Percentiles rank a stretch among this genome's conserved stretches.
phyloP scores from a whole-genome alignment of 2,888 invertebrate species.

The Epinotia bilunana region DNA sequence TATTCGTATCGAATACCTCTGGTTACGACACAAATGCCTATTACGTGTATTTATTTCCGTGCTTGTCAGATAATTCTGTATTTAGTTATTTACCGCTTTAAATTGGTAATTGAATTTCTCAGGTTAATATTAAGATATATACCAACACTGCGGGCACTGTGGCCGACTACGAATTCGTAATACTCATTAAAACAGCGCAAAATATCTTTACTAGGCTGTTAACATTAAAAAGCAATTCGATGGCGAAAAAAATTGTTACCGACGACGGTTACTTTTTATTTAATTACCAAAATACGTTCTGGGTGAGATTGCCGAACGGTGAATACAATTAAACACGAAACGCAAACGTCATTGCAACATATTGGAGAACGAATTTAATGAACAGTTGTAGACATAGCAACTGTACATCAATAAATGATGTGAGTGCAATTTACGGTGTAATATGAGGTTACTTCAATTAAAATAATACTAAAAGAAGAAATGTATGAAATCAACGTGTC shows the following conservation, averaged over 20 bases:
- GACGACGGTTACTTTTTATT: slow-evolving; percentile 30
- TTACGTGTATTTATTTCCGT: slow-evolving; percentile 51
- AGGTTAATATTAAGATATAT: neutral
- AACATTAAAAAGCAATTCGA: too few relatives aligned
- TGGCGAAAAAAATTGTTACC: neutral
- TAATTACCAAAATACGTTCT: slow-evolving; percentile 29
- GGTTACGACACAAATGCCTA: slow-evolving; percentile 55
- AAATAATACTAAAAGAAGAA: slow-evolving; percentile 34
- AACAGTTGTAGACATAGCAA: slow-evolving; percentile 47
- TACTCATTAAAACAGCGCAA: neutral
- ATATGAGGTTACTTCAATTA: slow-evolving; percentile 35
- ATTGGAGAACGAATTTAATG: slow-evolving; percentile 53
- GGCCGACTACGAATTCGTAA: neutral
- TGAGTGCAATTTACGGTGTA: slow-evolving; percentile 39
- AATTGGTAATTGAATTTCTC: slow-evolving; percentile 17
- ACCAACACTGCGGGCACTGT: neutral
- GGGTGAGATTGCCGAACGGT: slow-evolving; percentile 28
- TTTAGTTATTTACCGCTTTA: neutral
- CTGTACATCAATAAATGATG: slow-evolving; percentile 39
- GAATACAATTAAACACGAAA: slow-evolving; percentile 48
- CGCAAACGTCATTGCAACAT: slow-evolving; percentile 55
- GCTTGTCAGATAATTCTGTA: slow-evolving; percentile 45
- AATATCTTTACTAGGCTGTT: neutral
- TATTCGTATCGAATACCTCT: slow-evolving; percentile 58
- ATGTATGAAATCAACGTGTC: slow-evolving; percentile 22